Conservation (phyloP, 1,140 invertebrate genomes). For the Polypedilum vanderplanki region DNA sequence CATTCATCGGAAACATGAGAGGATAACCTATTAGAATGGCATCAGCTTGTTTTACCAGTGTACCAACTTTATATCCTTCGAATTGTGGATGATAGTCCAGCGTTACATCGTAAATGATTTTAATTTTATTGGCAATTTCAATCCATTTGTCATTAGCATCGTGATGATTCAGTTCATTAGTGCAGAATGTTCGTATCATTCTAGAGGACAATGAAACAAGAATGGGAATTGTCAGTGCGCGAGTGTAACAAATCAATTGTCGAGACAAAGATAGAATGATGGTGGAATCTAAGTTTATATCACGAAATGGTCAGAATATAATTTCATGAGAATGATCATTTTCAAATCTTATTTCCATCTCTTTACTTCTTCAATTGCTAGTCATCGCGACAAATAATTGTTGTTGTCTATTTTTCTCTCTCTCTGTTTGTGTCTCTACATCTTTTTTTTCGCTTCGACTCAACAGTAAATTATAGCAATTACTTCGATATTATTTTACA, state of each 20-base stretch:
- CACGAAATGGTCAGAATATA: not conserved
- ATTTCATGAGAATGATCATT: constrained; percentile 13
- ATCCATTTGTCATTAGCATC: constrained; percentile 39
- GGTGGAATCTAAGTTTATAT: not conserved
- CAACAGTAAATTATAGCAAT: not conserved
- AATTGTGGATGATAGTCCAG: constrained; percentile 51
- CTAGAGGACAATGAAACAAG: not conserved
- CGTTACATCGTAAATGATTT: constrained; percentile 44
- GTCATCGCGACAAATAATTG: constrained; percentile 14
- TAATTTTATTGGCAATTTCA: constrained; percentile 46
- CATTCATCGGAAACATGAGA: constrained; percentile 48
- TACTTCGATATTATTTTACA: constrained; percentile 19
- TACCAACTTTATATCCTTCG: constrained; percentile 43
- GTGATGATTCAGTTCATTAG: constrained; percentile 1
- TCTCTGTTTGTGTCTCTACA: not conserved
- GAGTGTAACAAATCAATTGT: constrained; percentile 3
- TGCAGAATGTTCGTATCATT: not conserved
- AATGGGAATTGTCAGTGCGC: not conserved
- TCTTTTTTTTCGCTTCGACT: not conserved
- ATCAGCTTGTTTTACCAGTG: constrained; percentile 51
- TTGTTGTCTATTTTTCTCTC: not conserved
- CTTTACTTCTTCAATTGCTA: not conserved
- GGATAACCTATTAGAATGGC: constrained; percentile 50
- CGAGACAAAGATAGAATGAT: not conserved
- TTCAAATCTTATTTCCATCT: not conserved